A percentile compares a stretch with the other conserved stretches of the same genome.
These are phyloP conservation scores for Mastigias papua DNA, from an alignment of 30 jellyfish, hydroid and myxozoan species.

Conservation along the genomic window DNA sequence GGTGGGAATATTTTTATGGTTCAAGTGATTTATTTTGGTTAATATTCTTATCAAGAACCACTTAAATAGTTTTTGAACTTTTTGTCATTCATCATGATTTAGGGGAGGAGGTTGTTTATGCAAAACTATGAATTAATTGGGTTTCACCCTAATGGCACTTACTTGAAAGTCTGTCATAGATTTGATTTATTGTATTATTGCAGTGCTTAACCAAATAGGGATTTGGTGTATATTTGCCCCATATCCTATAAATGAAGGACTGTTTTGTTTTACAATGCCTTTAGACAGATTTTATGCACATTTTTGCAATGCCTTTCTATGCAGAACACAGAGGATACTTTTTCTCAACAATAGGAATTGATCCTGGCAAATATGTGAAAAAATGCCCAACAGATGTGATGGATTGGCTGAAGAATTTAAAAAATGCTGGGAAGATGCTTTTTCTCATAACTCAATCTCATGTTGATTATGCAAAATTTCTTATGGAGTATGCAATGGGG, in stretches of 20 bases:
- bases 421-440: conserved; percentile 77
- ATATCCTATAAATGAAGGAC: not conserved
- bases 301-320: not conserved
- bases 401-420: conserved; percentile 70
- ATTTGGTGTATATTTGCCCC: too few relatives aligned
- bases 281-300: not conserved
- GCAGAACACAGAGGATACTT: conserved; percentile 81
- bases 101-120: too few relatives aligned
- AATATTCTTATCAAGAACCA: too few relatives aligned
- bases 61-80: too few relatives aligned
- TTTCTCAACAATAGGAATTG: conserved; percentile 72
- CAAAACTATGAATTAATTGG: too few relatives aligned
- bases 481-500: conserved; percentile 94
- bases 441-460: conserved; percentile 87
- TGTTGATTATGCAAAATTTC: conserved; percentile 72
- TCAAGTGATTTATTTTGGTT: too few relatives aligned
- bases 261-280: too few relatives aligned
- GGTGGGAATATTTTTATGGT: conserved; percentile 33
- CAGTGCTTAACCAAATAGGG: too few relatives aligned
- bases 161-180: too few relatives aligned
- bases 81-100: too few relatives aligned
- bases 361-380: conserved; percentile 76
- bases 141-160: too few relatives aligned
- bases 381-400: conserved; percentile 77
- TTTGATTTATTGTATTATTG: too few relatives aligned